These are phyloP conservation scores for Haliclona indistincta DNA, from an alignment of 37 sponge, comb jelly and placozoan genomes.

Conservation along the genomic window DNA sequence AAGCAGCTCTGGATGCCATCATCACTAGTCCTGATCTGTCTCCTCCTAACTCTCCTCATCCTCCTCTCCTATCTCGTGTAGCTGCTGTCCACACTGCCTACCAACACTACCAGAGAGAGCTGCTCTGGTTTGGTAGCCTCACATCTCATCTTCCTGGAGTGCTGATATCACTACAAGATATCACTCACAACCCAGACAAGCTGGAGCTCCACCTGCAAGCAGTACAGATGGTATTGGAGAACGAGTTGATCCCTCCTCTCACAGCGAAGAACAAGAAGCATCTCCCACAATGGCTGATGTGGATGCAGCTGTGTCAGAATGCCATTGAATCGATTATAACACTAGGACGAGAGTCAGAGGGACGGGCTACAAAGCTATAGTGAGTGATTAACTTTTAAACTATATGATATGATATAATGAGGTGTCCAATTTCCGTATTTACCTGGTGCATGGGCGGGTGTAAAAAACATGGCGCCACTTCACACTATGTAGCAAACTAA, in stretches of 20 bases:
- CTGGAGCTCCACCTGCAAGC: slow-evolving; percentile 24
- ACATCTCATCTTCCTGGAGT: slow-evolving; percentile 31
- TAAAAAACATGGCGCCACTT: too few species aligned
- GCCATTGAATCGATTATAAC: slow-evolving; percentile 22
- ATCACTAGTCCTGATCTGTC: slow-evolving; percentile 17
- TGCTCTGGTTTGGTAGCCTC: slow-evolving; percentile 57
- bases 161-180: neutral
- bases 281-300: slow-evolving; percentile 6
- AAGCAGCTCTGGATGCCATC: slow-evolving; percentile 22
- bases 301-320: slow-evolving; percentile 24
- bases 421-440: too few species aligned
- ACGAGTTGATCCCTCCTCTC: neutral
- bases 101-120: neutral
- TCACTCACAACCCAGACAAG: neutral
- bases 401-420: too few species aligned
- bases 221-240: slow-evolving; percentile 1
- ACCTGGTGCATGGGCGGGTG: too few species aligned
- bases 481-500: too few species aligned
- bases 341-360: neutral
- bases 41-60: neutral
- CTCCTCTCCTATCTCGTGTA: slow-evolving; percentile 16
- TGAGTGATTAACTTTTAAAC: too few species aligned
- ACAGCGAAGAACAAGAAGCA: neutral
- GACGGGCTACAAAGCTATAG: too few species aligned
- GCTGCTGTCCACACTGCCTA: slow-evolving; percentile 57